A percentile compares a stretch with the other conserved stretches of the same genome.
phyloP scores from a whole-genome alignment of 2,888 invertebrate species.

The Rosalia funebris region DNA sequence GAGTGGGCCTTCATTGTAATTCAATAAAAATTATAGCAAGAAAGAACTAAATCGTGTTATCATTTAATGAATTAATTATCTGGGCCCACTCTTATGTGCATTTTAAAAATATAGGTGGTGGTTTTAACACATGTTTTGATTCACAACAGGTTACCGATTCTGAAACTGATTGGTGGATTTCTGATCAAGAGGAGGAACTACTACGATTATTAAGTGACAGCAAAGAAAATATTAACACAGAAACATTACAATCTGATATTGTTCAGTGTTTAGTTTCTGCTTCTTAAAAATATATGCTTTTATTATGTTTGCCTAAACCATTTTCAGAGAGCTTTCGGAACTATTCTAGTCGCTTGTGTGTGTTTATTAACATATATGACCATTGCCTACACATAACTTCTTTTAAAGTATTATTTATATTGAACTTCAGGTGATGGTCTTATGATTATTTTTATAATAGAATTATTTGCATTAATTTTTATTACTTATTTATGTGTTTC shows the following conservation, averaged over 20 bases:
- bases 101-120: constrained; percentile 42
- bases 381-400: constrained; percentile 1
- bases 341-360: constrained; percentile 30
- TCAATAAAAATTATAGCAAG: neutral
- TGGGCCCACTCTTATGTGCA: constrained; percentile 15
- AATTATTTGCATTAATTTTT: constrained; percentile 31
- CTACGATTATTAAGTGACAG: constrained; percentile 78
- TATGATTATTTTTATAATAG: constrained; percentile 5
- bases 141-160: constrained; percentile 68
- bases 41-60: no score
- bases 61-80: neutral
- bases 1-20: constrained; percentile 13
- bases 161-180: constrained; percentile 80
- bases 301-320: constrained; percentile 29
- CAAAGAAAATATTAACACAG: constrained; percentile 70
- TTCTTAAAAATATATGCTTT: constrained; percentile 35
- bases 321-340: constrained; percentile 19
- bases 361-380: constrained; percentile 24
- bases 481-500: constrained; percentile 21
- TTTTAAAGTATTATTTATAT: neutral
- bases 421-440: constrained; percentile 8
- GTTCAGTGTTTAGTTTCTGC: constrained; percentile 57
- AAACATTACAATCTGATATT: constrained; percentile 62
- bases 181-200: constrained; percentile 82
- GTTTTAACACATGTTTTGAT: constrained; percentile 62